Conservation (phyloP, 2,888 invertebrate species). For the Platerodrilus igneus region DNA sequence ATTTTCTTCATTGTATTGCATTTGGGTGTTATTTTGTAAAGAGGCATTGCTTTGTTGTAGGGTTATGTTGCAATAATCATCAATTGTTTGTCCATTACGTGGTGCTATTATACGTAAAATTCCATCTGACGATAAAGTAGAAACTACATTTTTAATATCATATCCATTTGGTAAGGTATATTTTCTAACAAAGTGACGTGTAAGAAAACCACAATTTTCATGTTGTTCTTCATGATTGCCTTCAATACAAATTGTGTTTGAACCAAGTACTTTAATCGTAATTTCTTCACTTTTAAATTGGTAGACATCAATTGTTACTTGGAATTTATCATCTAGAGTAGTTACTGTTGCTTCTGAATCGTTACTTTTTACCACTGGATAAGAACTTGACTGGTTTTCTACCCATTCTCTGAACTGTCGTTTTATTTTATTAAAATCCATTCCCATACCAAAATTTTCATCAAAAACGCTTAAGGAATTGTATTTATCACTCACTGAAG, state of each 20-base stretch:
- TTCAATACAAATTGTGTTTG: conserved; percentile 62
- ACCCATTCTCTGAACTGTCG: no score
- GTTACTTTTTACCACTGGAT: conserved; percentile 50
- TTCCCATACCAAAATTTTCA: conserved; percentile 53
- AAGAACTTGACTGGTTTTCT: no score
- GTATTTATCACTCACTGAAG: no score
- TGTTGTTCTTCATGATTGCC: conserved; percentile 72
- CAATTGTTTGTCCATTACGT: conserved; percentile 42
- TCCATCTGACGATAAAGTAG: conserved; percentile 70
- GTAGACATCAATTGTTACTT: conserved; percentile 67
- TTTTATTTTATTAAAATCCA: conserved; percentile 51
- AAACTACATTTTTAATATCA: conserved; percentile 65
- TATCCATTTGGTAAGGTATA: conserved; percentile 70
- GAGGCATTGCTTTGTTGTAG: conserved; percentile 47
- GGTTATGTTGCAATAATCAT: conserved; percentile 46
- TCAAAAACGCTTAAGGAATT: conserved; percentile 51
- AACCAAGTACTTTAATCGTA: conserved; percentile 63
- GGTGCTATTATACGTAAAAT: conserved; percentile 64
- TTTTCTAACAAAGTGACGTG: conserved; percentile 68
- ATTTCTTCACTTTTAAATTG: conserved; percentile 75
- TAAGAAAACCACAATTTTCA: conserved; percentile 68
- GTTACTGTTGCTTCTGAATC: conserved; percentile 54
- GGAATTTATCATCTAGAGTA: conserved; percentile 61
- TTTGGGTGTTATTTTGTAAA: no score
- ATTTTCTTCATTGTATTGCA: no score